A percentile compares a stretch with the other conserved stretches of the same genome.
Evolutionary conservation across 2,113 vertebrate species (phyloP).

Genomic region (Mixornis gularis): DNA sequence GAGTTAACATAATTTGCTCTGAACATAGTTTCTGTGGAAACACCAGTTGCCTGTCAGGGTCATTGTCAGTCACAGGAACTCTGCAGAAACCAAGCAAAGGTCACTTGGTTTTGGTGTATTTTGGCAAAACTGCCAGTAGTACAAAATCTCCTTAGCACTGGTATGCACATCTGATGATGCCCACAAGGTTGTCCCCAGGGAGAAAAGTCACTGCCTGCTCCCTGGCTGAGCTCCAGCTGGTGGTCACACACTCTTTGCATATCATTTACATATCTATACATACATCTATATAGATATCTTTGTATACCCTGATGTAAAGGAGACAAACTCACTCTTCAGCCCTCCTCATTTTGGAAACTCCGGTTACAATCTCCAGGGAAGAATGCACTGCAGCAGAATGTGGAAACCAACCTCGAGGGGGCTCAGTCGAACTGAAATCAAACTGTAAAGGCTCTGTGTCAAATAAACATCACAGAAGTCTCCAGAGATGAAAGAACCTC

Average conservation of each 20-base stretch:
- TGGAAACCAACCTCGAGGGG: accelerated
- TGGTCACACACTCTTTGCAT: neutral
- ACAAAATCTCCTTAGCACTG: neutral
- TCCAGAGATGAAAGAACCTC: neutral
- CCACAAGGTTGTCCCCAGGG: neutral
- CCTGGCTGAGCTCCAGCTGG: neutral
- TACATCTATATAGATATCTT: neutral
- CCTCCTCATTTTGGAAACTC: neutral
- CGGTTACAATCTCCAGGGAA: neutral
- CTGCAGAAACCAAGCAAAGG: neutral
- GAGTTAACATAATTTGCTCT: neutral
- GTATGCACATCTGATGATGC: no score
- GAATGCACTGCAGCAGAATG: neutral
- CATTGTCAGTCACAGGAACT: neutral
- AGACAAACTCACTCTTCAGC: neutral
- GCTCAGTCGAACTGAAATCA: neutral
- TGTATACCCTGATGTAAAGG: neutral
- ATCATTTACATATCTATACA: neutral
- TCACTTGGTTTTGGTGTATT: neutral
- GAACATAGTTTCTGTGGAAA: neutral
- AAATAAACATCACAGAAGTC: neutral
- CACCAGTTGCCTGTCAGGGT: neutral
- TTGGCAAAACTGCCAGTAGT: neutral
- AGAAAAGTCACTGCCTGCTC: neutral
- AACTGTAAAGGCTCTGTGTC: neutral